Evolutionary conservation across 2,797 vertebrate species (phyloP).

Genomic region (Poecilia picta): DNA sequence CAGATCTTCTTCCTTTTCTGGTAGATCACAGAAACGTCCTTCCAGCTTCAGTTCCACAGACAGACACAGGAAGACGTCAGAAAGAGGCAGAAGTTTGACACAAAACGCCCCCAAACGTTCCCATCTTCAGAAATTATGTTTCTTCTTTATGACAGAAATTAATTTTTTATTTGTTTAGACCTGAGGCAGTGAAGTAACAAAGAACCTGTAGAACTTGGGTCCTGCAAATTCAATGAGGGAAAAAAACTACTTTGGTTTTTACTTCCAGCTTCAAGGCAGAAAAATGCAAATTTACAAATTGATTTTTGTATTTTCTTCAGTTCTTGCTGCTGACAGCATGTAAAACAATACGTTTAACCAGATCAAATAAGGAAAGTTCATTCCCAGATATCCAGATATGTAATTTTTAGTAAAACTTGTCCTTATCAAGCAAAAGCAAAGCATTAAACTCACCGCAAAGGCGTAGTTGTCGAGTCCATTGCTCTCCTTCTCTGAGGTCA

Average conservation of each 20-base stretch:
- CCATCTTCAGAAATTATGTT: not conserved
- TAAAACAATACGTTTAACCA: not conserved
- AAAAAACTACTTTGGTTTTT: not conserved
- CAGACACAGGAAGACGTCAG: conserved; percentile 1
- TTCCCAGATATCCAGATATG: not conserved
- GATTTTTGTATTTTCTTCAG: not conserved
- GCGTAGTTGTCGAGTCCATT: conserved; percentile 81
- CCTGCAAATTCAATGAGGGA: not conserved
- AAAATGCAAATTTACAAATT: not conserved
- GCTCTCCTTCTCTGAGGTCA: conserved; percentile 78
- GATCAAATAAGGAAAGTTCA: not conserved
- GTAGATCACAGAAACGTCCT: conserved; percentile 71
- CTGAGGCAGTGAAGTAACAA: not conserved
- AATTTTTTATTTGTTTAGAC: not conserved
- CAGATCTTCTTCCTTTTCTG: conserved; percentile 22
- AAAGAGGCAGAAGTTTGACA: not conserved
- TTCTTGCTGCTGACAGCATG: not conserved
- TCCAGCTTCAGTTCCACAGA: conserved; percentile 71
- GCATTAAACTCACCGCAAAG: conserved; percentile 83
- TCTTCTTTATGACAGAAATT: not conserved
- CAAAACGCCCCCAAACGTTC: not conserved
- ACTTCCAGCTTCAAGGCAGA: not conserved
- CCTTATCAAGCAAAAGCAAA: not conserved
- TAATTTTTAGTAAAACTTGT: not conserved
- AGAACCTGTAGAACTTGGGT: not conserved